Percentiles rank a stretch among this genome's conserved stretches.
phyloP scores from a whole-genome alignment of 2,797 vertebrate genomes.

The Sus cebifrons region DNA sequence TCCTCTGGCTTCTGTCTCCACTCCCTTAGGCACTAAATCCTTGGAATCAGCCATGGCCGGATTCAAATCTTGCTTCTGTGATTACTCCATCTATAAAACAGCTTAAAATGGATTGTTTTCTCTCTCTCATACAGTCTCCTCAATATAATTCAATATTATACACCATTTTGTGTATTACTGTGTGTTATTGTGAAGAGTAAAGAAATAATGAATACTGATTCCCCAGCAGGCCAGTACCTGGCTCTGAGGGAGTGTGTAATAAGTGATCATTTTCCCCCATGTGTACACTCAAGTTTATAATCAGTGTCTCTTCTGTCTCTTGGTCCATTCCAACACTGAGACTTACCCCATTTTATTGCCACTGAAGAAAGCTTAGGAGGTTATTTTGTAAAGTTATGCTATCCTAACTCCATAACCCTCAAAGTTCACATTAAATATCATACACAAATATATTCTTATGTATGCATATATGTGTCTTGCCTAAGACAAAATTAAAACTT shows the following conservation, averaged over 20 bases:
- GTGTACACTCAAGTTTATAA: not conserved
- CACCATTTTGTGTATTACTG: not conserved
- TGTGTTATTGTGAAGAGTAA: not conserved
- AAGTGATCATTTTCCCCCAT: not conserved
- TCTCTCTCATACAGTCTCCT: not conserved
- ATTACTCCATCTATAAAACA: not conserved
- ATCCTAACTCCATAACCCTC: constrained; percentile 28
- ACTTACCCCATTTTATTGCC: not conserved
- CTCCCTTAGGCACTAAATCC: not conserved
- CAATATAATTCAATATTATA: not conserved
- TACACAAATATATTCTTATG: not conserved
- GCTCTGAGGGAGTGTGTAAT: not conserved
- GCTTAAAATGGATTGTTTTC: not conserved
- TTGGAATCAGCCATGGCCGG: not conserved
- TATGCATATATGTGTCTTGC: not conserved
- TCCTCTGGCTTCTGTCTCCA: not conserved
- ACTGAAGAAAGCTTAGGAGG: not conserved
- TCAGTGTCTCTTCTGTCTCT: not conserved
- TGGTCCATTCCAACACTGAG: not conserved
- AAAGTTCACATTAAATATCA: constrained; percentile 28
- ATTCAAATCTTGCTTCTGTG: not conserved
- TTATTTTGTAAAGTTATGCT: constrained; percentile 19
- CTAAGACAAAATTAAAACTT: constrained; percentile 51
- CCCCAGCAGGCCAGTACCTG: not conserved
- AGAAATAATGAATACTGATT: not conserved